phyloP scores from a whole-genome alignment of 1,140 invertebrate species.

The Brachionus plicatilis region DNA sequence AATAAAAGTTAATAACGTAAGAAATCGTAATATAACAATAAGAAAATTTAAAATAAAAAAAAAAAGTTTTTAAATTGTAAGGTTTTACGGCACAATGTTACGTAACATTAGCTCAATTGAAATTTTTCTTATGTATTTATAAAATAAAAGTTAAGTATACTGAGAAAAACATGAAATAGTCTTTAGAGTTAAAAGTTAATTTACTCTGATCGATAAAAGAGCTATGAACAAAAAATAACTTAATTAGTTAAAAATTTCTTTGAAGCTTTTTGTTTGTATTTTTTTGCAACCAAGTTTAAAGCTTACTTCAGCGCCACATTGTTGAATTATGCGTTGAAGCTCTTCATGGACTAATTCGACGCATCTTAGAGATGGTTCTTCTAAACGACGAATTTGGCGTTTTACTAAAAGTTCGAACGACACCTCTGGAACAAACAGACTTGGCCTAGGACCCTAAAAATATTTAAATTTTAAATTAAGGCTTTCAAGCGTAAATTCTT shows the following conservation, averaged over 20 bases:
- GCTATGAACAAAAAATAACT: background rate
- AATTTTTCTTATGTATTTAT: background rate
- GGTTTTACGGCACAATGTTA: slow-evolving; percentile 1
- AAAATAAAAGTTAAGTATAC: slow-evolving; percentile 6
- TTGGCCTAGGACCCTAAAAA: slow-evolving; percentile 76
- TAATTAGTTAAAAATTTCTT: background rate
- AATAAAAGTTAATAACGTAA: background rate
- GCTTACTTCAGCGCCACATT: slow-evolving; percentile 72
- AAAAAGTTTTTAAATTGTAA: background rate
- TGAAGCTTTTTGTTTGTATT: background rate
- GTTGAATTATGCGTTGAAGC: slow-evolving; percentile 97
- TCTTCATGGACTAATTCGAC: slow-evolving; percentile 98
- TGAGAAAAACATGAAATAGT: slow-evolving; percentile 3
- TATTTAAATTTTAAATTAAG: background rate
- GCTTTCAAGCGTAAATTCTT: too few relatives aligned
- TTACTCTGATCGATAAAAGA: background rate
- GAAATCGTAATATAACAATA: slow-evolving; percentile 7
- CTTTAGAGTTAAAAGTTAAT: slow-evolving; percentile 1
- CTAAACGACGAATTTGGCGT: slow-evolving; percentile 85
- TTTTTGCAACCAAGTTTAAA: background rate
- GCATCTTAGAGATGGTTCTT: slow-evolving; percentile 90
- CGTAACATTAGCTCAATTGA: slow-evolving; percentile 23
- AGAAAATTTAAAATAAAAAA: background rate
- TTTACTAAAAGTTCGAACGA: slow-evolving; percentile 86
- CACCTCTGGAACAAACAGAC: slow-evolving; percentile 90